These are phyloP conservation scores for Lamprologus sp. DNA, from an alignment of 2,113 vertebrate genomes.

Conservation along the genomic window DNA sequence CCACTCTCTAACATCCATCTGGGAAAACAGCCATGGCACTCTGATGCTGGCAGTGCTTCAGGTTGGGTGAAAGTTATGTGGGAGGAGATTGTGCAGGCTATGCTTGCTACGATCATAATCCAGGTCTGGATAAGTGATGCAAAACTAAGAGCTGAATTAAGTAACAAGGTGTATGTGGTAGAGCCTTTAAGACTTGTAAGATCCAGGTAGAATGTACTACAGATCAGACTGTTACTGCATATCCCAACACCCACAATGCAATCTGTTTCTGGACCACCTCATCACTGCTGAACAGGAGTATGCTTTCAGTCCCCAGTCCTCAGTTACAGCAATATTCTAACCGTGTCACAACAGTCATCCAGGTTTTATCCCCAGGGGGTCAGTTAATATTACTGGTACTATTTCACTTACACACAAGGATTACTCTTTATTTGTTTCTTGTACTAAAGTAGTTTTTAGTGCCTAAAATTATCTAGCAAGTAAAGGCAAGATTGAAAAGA, in stretches of 20 bases:
- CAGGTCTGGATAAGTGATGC: not conserved
- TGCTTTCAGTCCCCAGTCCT: not conserved
- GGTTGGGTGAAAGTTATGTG: not conserved
- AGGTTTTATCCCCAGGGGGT: not conserved
- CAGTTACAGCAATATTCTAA: not conserved
- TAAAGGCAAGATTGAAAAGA: not conserved
- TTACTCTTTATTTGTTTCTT: not conserved
- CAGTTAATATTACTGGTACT: not conserved
- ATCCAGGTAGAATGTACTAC: not conserved
- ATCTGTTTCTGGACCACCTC: not conserved
- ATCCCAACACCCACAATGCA: not conserved
- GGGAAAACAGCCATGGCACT: not conserved
- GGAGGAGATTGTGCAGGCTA: not conserved
- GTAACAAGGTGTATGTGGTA: not conserved
- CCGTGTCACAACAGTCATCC: not conserved
- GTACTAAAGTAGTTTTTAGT: not conserved
- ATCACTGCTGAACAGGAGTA: not conserved
- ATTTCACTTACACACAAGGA: not conserved
- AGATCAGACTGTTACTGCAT: not conserved
- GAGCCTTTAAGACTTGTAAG: not conserved
- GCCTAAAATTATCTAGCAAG: not conserved
- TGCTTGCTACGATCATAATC: not conserved
- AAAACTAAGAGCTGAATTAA: not conserved
- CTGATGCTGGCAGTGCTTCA: not conserved
- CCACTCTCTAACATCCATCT: not conserved